Percentiles rank a stretch among this genome's conserved stretches.
phyloP scores from a whole-genome alignment of 2,797 vertebrate species.

The Diglossa cyanea region DNA sequence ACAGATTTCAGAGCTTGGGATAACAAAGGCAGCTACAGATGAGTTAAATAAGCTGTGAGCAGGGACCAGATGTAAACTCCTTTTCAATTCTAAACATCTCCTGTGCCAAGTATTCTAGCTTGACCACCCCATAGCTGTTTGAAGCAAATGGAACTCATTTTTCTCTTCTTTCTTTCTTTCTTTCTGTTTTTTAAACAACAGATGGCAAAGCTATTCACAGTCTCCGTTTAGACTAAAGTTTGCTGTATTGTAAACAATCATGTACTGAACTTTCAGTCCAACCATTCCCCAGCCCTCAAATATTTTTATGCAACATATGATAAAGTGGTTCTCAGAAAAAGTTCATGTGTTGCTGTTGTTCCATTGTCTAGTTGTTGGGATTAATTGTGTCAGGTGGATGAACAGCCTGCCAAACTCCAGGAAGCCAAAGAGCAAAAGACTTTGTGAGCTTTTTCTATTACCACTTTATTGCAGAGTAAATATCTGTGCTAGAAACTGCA shows the following conservation, averaged over 20 bases:
- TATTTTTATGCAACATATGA: constrained; percentile 34
- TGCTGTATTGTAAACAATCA: constrained; percentile 40
- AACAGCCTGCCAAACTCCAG: constrained; percentile 2
- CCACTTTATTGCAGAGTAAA: neutral
- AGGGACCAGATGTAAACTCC: constrained; percentile 28
- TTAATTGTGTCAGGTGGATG: constrained; percentile 46
- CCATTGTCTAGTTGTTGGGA: neutral
- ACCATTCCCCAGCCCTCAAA: neutral
- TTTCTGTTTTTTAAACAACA: constrained; percentile 22
- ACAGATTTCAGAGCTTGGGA: neutral
- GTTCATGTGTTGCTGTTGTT: neutral
- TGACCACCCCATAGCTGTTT: constrained; percentile 53
- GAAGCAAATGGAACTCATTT: constrained; percentile 48
- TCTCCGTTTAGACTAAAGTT: constrained; percentile 8
- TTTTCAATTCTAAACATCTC: constrained; percentile 29
- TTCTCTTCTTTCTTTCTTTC: constrained; percentile 8
- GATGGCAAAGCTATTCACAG: constrained; percentile 29
- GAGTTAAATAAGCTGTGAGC: neutral
- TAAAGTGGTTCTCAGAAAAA: constrained; percentile 22
- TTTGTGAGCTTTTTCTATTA: neutral
- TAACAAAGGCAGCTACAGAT: neutral
- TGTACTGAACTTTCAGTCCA: neutral
- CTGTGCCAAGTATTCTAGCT: constrained; percentile 24
- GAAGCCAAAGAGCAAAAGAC: neutral
- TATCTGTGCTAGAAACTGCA: neutral